These are phyloP conservation scores for Dendrolimus houi DNA, from an alignment of 2,888 invertebrate genomes.

Conservation along the genomic window DNA sequence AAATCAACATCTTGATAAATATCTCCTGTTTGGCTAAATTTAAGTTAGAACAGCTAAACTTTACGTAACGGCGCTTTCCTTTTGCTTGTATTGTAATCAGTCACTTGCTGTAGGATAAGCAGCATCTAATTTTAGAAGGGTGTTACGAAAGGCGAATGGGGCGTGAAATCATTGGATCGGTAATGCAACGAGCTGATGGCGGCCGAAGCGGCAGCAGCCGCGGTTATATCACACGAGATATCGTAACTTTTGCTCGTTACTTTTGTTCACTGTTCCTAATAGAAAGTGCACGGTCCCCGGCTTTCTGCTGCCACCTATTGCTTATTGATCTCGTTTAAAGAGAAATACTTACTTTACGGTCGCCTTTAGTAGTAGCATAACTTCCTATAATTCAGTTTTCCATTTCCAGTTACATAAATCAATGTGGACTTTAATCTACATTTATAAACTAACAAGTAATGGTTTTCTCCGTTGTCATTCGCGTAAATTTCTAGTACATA, in stretches of 20 bases:
- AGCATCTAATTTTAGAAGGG: slow-evolving; percentile 28
- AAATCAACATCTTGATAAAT: too few species aligned
- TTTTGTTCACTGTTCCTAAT: slow-evolving; percentile 51
- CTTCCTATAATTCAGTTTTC: not conserved
- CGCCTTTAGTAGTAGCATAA: not conserved
- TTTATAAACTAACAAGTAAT: too few species aligned
- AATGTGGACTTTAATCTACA: not conserved
- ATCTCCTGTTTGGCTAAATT: not conserved
- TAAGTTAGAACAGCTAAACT: not conserved
- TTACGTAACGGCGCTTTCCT: not conserved
- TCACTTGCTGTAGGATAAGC: slow-evolving; percentile 8
- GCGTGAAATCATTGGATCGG: slow-evolving; percentile 38
- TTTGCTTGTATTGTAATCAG: not conserved
- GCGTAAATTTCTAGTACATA: too few species aligned
- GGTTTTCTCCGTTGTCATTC: too few species aligned
- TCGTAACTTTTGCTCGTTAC: slow-evolving; percentile 62
- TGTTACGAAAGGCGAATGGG: slow-evolving; percentile 43
- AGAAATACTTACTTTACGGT: not conserved
- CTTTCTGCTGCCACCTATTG: slow-evolving; percentile 58
- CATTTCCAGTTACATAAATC: not conserved
- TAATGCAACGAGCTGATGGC: slow-evolving; percentile 27
- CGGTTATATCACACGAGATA: slow-evolving; percentile 62
- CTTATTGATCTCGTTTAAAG: slow-evolving; percentile 19
- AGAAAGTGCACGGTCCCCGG: slow-evolving; percentile 62
- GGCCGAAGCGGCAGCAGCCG: slow-evolving; percentile 13